Conservation (phyloP, 2,797 vertebrate species). For the Pogonophryne albipinna region DNA sequence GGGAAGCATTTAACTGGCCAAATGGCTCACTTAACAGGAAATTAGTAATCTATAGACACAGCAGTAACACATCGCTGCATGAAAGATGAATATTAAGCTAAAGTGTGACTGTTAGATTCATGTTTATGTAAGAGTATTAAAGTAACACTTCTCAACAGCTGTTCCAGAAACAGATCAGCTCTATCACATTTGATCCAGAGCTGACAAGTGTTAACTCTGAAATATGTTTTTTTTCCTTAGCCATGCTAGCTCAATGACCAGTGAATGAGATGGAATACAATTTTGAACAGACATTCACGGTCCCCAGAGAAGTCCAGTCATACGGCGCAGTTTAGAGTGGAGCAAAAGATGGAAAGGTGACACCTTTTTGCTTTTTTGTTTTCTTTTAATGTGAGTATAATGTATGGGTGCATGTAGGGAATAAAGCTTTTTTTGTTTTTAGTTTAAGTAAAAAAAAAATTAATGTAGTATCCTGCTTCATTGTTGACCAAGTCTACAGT, state of each 20-base stretch:
- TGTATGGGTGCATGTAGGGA: too few species aligned
- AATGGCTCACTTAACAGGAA: constrained; percentile 44
- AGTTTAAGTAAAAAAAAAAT: too few species aligned
- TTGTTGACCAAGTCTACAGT: too few species aligned
- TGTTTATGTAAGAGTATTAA: constrained; percentile 24
- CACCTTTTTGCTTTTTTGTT: too few species aligned
- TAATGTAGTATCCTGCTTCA: too few species aligned
- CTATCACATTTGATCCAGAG: constrained; percentile 34
- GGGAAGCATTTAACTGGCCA: constrained; percentile 17
- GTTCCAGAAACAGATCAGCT: constrained; percentile 38
- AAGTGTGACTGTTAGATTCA: constrained; percentile 14
- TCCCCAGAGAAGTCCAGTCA: neutral
- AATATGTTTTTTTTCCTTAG: neutral
- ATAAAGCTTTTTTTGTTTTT: too few species aligned
- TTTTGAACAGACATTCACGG: neutral
- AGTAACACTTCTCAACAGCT: constrained; percentile 38
- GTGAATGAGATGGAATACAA: neutral
- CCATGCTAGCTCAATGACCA: neutral
- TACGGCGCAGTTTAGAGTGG: too few species aligned
- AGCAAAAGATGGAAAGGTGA: too few species aligned
- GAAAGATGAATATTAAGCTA: neutral
- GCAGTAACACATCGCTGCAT: constrained; percentile 8
- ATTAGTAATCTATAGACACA: neutral
- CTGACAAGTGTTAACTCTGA: constrained; percentile 29
- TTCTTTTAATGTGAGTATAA: too few species aligned